Conservation (phyloP, 2,888 invertebrate genomes). For the Synergus japonicus region DNA sequence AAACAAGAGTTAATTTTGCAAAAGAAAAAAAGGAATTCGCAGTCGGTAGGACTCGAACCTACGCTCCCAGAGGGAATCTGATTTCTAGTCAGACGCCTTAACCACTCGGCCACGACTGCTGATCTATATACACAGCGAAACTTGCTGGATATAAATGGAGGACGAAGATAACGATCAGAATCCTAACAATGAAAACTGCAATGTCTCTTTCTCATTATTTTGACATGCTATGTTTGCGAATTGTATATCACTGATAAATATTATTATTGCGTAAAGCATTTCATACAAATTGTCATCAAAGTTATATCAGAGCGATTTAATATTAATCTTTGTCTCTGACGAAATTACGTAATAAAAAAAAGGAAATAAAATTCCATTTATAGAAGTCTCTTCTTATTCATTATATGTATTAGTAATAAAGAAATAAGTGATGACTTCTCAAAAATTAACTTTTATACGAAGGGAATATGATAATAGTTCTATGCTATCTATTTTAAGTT, state of each 20-base stretch:
- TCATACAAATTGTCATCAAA: background rate
- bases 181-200: no score
- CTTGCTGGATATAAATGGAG: background rate
- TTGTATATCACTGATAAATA: background rate
- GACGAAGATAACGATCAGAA: no score
- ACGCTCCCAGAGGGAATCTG: slow-evolving; percentile 94
- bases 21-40: slow-evolving; percentile 15
- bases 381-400: background rate
- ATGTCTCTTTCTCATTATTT: no score
- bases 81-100: slow-evolving; percentile 94
- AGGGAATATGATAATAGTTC: background rate
- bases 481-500: background rate
- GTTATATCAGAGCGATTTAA: background rate
- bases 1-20: background rate
- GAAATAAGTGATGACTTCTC: background rate
- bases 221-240: no score
- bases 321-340: background rate
- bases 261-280: background rate
- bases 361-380: background rate
- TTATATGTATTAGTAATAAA: background rate
- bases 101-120: slow-evolving; percentile 92
- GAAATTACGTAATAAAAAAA: background rate
- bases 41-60: slow-evolving; percentile 82
- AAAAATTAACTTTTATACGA: background rate
- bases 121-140: fast-evolving